Evolutionary conservation across 2,888 invertebrate genomes (phyloP).

Genomic region (Arctia plantaginis): DNA sequence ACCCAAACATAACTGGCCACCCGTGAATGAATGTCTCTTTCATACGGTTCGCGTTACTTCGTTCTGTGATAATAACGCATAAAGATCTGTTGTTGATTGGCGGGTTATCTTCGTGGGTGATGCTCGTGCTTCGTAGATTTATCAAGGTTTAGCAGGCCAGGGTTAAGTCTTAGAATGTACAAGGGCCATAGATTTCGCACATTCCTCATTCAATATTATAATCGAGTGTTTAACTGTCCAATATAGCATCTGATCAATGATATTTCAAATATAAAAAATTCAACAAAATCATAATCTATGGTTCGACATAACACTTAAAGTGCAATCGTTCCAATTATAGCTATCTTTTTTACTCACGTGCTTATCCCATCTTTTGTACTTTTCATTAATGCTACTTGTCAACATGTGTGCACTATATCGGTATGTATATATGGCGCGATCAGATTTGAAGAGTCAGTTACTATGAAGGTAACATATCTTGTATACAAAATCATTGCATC

Average conservation of each 20-base stretch:
- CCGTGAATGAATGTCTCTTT: constrained; percentile 37
- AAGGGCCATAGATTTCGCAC: not conserved
- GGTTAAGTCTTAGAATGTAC: not conserved
- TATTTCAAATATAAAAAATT: no score
- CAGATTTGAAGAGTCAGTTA: no score
- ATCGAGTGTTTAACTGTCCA: not conserved
- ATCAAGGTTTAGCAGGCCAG: not conserved
- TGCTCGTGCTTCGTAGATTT: not conserved
- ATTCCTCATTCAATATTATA: not conserved
- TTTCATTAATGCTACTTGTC: no score
- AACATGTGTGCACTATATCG: no score
- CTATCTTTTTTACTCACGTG: no score
- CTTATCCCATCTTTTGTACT: no score
- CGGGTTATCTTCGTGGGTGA: not conserved
- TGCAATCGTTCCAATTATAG: no score
- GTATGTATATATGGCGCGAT: no score
- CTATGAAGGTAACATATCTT: no score
- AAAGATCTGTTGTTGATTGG: constrained; percentile 14
- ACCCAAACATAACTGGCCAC: constrained; percentile 47
- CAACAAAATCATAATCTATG: no score
- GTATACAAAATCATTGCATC: no score
- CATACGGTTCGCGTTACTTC: constrained; percentile 33
- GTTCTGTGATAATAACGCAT: constrained; percentile 12
- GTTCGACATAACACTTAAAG: no score
- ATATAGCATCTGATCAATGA: not conserved